These are phyloP conservation scores for Oncorhynchus kisutch DNA, from an alignment of 2,113 vertebrate species.

Conservation along the genomic window DNA sequence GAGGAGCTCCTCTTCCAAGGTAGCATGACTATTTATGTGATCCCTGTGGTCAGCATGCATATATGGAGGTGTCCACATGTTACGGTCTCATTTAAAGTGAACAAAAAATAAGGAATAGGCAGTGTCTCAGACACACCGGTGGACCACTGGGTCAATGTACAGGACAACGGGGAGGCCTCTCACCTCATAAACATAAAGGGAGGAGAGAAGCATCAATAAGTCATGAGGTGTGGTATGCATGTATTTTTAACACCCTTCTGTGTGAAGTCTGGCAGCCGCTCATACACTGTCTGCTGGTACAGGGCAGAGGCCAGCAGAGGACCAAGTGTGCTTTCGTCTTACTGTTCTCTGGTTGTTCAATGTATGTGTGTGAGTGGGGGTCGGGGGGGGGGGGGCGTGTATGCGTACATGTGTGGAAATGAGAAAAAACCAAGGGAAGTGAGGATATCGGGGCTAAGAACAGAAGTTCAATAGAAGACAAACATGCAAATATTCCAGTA, in stretches of 20 bases:
- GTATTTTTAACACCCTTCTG: slow-evolving; percentile 77
- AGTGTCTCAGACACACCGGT: slow-evolving; percentile 61
- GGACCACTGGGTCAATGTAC: slow-evolving; percentile 60
- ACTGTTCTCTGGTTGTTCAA: slow-evolving; percentile 22
- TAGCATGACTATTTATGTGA: slow-evolving; percentile 3
- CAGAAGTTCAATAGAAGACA: neutral
- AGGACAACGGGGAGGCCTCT: slow-evolving; percentile 59
- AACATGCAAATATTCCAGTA: too few relatives aligned
- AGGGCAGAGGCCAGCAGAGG: slow-evolving; percentile 64
- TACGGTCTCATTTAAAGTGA: slow-evolving; percentile 59
- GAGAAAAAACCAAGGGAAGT: neutral
- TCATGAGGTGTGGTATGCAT: slow-evolving; percentile 79
- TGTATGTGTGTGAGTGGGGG: neutral
- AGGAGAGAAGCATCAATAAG: slow-evolving; percentile 75
- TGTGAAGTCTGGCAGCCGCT: slow-evolving; percentile 75
- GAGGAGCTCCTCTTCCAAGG: neutral
- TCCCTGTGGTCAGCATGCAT: slow-evolving; percentile 26
- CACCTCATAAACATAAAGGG: slow-evolving; percentile 79
- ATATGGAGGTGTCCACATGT: slow-evolving; percentile 33
- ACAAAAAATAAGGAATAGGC: slow-evolving; percentile 69
- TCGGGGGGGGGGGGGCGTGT: neutral
- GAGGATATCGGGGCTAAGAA: neutral
- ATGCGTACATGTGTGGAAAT: neutral
- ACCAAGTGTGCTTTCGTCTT: slow-evolving; percentile 45
- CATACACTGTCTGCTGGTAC: slow-evolving; percentile 51